Base-by-base conservation (phyloP, 2,113 vertebrate species). In the Alaudala cheleensis region DNA sequence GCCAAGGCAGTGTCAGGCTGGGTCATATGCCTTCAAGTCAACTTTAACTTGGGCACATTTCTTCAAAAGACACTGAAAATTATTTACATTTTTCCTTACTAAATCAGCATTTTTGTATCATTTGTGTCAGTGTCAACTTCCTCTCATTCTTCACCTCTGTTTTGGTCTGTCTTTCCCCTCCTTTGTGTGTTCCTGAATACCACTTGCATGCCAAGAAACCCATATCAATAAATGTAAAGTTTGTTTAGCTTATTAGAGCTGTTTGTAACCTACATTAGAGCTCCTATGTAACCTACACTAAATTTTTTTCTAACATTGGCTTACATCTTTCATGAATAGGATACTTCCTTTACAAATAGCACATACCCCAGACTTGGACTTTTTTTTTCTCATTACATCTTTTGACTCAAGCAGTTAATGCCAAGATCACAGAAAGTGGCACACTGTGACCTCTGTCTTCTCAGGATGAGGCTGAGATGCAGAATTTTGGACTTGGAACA, bases 11-110 rank as follows among this genome's bases (percentile, higher is more conserved):
- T 92, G 85, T 86, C 93, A 78, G 64, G 64, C 77, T 92, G 70
- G 64, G 74, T 93, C 94, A 85, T 39, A 72, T 39, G 88, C 84
- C 90, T 92, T 92, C 81, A 61, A 95, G 74, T 72, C 83, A 90
- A 44, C n/a, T 69, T 91, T 93, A 84, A 88, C 84, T 96, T 94
- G 84, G 82, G 65, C 65, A 93, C 85, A 69, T 69, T 79, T 84
- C 93, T 97, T 97, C 71, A 94, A 92, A 96, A 96, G 94, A 78
- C 44, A n/a, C 58, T 62, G 56, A 66, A 96, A 95, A 72, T 54
- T 0, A 95, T 94, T 73, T 93, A 51, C 86, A 80, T 83, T 78
- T 69, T 88, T 97, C 90, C 77, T 95, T 73, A 80, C 69, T 93
- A 96, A 96, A 93, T 93, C 83, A 95, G 86, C 94, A 44, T 73